Percentiles rank a stretch among this genome's conserved stretches.
phyloP scores from a whole-genome alignment of 2,113 vertebrate species.

The Picathartes gymnocephalus region DNA sequence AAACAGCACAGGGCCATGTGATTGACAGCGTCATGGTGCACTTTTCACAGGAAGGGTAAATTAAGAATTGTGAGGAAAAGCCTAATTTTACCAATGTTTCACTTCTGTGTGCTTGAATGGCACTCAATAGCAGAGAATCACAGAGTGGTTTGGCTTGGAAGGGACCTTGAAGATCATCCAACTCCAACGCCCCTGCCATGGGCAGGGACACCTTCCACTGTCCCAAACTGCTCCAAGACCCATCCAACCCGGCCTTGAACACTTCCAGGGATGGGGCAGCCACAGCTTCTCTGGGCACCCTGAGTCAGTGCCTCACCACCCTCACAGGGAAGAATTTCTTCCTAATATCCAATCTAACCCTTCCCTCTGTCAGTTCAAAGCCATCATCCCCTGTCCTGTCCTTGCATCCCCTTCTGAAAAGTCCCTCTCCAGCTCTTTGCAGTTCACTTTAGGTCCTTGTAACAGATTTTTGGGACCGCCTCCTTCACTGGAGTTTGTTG shows the following conservation, averaged over 20 bases:
- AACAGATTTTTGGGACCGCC: neutral
- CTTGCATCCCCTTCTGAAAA: neutral
- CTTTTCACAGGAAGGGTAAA: conserved; percentile 43
- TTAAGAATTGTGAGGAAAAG: conserved; percentile 1
- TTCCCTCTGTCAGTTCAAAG: neutral
- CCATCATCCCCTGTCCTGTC: neutral
- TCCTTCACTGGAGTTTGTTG: neutral
- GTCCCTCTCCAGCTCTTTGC: neutral
- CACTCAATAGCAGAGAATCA: neutral
- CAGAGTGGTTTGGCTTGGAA: neutral
- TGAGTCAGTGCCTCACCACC: neutral
- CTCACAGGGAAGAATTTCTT: neutral
- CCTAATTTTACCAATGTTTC: conserved; percentile 42
- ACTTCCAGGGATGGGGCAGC: neutral
- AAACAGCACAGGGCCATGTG: conserved; percentile 3
- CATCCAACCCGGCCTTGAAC: accelerated
- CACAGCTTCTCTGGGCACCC: neutral
- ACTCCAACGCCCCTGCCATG: neutral
- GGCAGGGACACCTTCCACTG: neutral
- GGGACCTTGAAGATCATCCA: neutral
- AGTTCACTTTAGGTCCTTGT: neutral
- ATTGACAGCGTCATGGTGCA: neutral
- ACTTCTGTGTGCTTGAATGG: neutral
- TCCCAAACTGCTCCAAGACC: neutral
- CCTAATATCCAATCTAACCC: neutral